Base-by-base conservation (phyloP, 1,140 invertebrate species). In the Sitobion miscanthi region DNA sequence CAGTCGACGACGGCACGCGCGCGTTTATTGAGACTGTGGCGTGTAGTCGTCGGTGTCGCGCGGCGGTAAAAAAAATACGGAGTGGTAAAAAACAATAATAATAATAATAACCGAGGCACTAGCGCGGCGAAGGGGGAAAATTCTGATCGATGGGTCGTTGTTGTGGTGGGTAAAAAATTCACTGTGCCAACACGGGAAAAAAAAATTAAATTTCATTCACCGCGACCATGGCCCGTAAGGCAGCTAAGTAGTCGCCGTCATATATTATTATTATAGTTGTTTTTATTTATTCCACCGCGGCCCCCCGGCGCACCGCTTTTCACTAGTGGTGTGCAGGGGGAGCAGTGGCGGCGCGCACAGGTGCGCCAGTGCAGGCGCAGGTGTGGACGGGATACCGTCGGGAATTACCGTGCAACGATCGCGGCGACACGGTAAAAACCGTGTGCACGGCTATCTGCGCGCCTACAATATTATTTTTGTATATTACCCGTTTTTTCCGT, bases 281-380 rank as follows among this genome's bases (percentile, higher is more conserved):
- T 90, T 54, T 90, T 90, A 69, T 30, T 45, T 30, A 42, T 35
- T 49, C 89, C 54, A 25, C 89, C 11, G 42, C 87, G 49, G 6
- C 57, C 87, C 21, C 21, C 38, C 89, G 25, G 25, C 57, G 6
- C 11, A 30, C 11, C 23, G n/a, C 7, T 2, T 8, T 77, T 45
- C 54, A 25, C 3, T 8, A 14, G 3, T 4, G 17, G 14, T n/a
- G 4, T 25, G 89, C 8, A 7, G 35, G 89, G 4, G 20, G 54
- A 69, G 14, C 8, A 6, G 89, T 62, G 25, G 77, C 8, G 77
- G 47, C 35, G 11, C 49, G 82, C 82, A 93, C 91, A 93, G 91
- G 91, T 93, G 91, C 91, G 85, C 91, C 91, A 93, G 91, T 93
- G 77, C 49, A 54, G 91, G 82, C 77, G 85, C 91, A 93, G 91